These are phyloP conservation scores for Homarus americanus DNA, from an alignment of 1,140 invertebrate genomes.

Conservation along the genomic window DNA sequence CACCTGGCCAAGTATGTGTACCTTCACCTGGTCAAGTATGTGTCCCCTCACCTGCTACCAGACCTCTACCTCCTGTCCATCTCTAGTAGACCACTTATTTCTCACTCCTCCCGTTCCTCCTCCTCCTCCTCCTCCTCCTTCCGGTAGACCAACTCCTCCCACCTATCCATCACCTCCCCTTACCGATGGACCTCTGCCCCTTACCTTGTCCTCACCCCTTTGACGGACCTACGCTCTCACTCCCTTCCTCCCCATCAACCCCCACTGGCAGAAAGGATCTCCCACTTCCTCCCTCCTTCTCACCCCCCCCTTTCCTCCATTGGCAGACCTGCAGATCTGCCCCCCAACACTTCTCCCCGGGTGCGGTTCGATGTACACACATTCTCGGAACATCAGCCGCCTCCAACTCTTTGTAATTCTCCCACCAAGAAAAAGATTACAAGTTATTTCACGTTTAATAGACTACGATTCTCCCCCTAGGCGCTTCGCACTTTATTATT, in stretches of 20 bases:
- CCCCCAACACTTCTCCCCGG: not conserved
- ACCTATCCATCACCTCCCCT: not conserved
- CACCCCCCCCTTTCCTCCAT: not conserved
- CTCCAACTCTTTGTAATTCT: slow-evolving; percentile 34
- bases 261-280: too few species aligned
- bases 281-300: not conserved
- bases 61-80: not conserved
- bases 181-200: not conserved
- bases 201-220: not conserved
- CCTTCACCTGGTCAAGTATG: too few species aligned
- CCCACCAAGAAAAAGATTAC: slow-evolving; percentile 57
- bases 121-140: not conserved
- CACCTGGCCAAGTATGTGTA: too few species aligned
- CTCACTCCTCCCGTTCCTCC: slow-evolving; percentile 4
- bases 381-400: not conserved
- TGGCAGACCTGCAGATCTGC: too few species aligned
- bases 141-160: not conserved
- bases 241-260: too few species aligned
- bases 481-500: slow-evolving; percentile 70
- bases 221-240: not conserved
- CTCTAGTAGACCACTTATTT: too few species aligned
- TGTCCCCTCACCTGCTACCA: too few species aligned
- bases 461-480: slow-evolving; percentile 60
- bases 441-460: slow-evolving; percentile 70
- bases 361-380: not conserved